These are phyloP conservation scores for Resseliella maxima DNA, from an alignment of 2,888 invertebrate species.

Conservation along the genomic window DNA sequence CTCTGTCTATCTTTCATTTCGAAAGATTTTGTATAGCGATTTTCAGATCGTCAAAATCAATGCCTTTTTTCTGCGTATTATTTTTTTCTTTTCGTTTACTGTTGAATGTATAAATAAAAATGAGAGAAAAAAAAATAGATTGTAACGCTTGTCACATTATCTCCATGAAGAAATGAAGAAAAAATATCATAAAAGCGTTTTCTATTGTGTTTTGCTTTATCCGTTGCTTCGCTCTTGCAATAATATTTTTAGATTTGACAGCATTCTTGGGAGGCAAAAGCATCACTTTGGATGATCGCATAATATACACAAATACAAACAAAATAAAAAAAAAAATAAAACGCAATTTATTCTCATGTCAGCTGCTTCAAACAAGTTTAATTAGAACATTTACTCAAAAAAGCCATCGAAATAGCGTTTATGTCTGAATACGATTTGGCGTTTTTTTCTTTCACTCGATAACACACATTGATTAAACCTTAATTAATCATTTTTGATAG, in stretches of 20 bases:
- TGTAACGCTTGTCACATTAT: conserved; percentile 34
- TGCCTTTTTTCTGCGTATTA: neutral
- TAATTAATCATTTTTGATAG: conserved; percentile 54
- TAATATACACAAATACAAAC: too few relatives aligned
- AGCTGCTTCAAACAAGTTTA: conserved; percentile 4
- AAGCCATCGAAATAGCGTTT: neutral
- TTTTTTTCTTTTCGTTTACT: neutral
- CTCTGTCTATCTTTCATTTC: neutral
- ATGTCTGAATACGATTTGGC: conserved; percentile 2
- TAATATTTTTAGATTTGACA: conserved; percentile 10
- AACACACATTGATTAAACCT: conserved; percentile 41
- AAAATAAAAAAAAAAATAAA: neutral
- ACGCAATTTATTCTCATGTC: conserved; percentile 23
- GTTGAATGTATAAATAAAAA: conserved; percentile 15
- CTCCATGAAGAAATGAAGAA: neutral
- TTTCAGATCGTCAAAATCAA: neutral
- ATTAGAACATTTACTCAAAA: conserved; percentile 42
- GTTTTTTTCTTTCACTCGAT: conserved; percentile 4
- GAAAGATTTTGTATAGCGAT: neutral
- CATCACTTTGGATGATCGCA: neutral
- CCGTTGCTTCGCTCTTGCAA: neutral
- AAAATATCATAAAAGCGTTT: neutral
- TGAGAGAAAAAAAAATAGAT: neutral
- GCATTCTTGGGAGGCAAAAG: neutral
- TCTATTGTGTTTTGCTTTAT: conserved; percentile 11